Evolutionary conservation across 2,797 vertebrate species (phyloP), one percentile per base, ranked within the genome.

Genomic region (Anguilla obscura): DNA sequence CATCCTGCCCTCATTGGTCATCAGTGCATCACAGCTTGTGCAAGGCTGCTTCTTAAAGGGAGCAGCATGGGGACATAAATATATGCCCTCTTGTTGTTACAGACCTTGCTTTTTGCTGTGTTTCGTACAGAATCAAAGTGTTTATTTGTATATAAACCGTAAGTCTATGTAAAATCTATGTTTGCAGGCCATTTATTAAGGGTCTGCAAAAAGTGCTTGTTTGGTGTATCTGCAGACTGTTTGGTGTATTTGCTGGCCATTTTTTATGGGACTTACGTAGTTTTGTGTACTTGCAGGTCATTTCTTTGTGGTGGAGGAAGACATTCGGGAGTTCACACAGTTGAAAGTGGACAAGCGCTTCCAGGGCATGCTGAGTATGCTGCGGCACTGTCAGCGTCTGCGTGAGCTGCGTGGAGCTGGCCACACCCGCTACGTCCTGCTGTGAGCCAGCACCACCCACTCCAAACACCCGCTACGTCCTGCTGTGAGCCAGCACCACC

Each of bases 251-350:
- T 33, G 12, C 10, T 2, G 2, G 12, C 18, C 5, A 7, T 63
- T 36, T 76, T 76, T 33, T 76, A 76, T 12, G 30, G 71, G 30
- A 76, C 71, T 76, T 10, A 71, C 9, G 14, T 24, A 10, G 24
- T 27, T n/a, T 27, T 69, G 63, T 69, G 63, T 79, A 21, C 36
- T 83, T 84, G 63, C 94, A 99, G 98, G 97, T 86, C 92, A 93
- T 0, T 96, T 94, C 89, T 99, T 99, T 52, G 85, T 99, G n/a
- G 98, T 99, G 92, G 98, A 99, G 71, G 96, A 96, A 0, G 98
- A 99, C 74, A 93, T 99, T 60, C 96, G 93, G 60, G 96, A 96
- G 33, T 98, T 99, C 88, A 95, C 97, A 0, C 89, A 95, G 87
- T 89, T 95, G 91, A 98, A 97, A 50, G 2, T 95, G 86, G 98